Evolutionary conservation across 2,113 vertebrate genomes (phyloP), one percentile per base, ranked within the genome.

Genomic region (Sturnus vulgaris): DNA sequence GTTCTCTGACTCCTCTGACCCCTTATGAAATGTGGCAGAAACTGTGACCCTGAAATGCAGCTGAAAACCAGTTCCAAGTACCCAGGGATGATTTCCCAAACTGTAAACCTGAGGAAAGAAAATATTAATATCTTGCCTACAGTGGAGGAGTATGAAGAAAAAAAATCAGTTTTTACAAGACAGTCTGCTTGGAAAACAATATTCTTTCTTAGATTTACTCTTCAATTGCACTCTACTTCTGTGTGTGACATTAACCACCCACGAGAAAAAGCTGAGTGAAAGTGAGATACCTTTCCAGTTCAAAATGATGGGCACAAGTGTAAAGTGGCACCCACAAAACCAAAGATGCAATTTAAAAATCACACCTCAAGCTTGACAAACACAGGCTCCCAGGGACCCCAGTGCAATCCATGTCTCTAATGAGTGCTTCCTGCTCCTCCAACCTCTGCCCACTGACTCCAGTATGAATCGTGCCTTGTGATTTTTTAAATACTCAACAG

Each of bases 401-500:
- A 22, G 66, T 11, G 33, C 3, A 44, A 60, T 30, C 39, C 71
- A 39, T 0, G 1, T 42, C 59, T 59, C 84, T 70, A 73, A 72
- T 20, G 30, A 89, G 75, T 18, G 23, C 22, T 85, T 88, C 27
- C 87, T 91, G 79, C 82, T 93, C 63, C 35, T 93, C 66, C 63
- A 89, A 0, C 50, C 71, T 81, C 79, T 90, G 82, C 64, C 64
- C 56, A 50, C 55, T 72, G 59, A 80, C 68, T 88, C 81, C 37
- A 71, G 16, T 30, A 61, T 27, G 46, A 92, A 75, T 53, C 0
- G 1, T 60, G 52, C 42, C 55, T 85, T 0, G 1, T 86, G 85
- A 83, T 90, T 87, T 92, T 91, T 86, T 63, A 82, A 87, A 91
- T 9, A 83, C 68, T 92, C 76, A 86, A 80, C 75, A 88, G 82